Percentiles rank a stretch among this genome's conserved stretches.
phyloP scores from a whole-genome alignment of 2,113 vertebrate species.

The Burhinus oedicnemus region DNA sequence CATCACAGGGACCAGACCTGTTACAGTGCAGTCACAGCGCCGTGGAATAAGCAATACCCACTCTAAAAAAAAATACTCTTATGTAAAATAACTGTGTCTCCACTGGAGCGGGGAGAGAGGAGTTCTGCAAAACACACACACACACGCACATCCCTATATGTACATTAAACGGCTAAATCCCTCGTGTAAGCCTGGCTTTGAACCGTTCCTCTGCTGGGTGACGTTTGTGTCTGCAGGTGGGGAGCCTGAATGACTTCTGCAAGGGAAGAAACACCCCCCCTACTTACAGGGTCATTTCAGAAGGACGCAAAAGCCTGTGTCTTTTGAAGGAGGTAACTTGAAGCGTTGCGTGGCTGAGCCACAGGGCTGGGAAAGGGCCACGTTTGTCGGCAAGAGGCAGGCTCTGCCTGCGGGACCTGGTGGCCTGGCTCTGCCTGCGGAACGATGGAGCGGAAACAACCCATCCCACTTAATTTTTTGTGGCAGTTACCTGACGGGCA shows the following conservation, averaged over 20 bases:
- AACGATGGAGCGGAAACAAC: rapidly evolving
- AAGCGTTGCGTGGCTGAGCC: rapidly evolving
- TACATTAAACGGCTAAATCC: rapidly evolving
- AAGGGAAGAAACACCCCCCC: not conserved
- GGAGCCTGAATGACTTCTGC: not conserved
- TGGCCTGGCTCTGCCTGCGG: not conserved
- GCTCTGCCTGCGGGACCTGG: rapidly evolving
- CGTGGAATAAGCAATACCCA: not conserved
- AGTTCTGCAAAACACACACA: not conserved
- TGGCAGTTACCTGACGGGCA: rapidly evolving
- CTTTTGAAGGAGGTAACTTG: no score
- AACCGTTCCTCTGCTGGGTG: not conserved
- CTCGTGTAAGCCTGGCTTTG: rapidly evolving
- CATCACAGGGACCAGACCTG: not conserved
- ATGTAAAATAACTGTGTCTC: not conserved
- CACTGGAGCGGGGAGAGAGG: not conserved
- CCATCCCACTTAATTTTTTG: rapidly evolving
- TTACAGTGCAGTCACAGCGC: not conserved
- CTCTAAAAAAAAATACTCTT: not conserved
- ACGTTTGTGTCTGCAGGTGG: rapidly evolving
- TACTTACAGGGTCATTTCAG: rapidly evolving
- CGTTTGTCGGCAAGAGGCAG: not conserved
- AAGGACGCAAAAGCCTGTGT: not conserved
- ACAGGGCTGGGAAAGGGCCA: not conserved
- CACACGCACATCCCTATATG: rapidly evolving